Evolutionary conservation across 2,113 vertebrate species (phyloP).

Genomic region (Oryzias javanicus): DNA sequence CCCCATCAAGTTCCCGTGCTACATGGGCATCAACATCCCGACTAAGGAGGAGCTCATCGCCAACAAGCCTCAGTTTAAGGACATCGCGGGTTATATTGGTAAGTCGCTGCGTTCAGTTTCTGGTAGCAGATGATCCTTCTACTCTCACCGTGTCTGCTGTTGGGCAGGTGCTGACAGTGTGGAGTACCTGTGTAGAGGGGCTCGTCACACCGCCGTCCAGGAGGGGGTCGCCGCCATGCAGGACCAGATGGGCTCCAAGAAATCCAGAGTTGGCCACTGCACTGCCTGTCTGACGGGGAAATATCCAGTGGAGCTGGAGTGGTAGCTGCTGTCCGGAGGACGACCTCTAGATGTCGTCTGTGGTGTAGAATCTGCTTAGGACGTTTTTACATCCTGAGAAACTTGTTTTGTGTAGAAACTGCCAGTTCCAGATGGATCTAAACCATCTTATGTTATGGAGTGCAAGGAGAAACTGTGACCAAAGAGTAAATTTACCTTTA

Average conservation of each 20-base stretch:
- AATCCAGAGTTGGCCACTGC: constrained; percentile 83
- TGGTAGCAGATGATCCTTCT: background rate
- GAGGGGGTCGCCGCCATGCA: constrained; percentile 77
- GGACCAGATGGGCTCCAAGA: constrained; percentile 65
- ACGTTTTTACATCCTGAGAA: no score
- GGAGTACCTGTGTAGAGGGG: constrained; percentile 91
- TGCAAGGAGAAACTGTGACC: constrained; percentile 13
- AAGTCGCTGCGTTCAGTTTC: background rate
- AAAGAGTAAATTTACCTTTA: constrained; percentile 22
- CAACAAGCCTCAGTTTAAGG: constrained; percentile 92
- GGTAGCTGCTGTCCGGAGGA: constrained; percentile 70
- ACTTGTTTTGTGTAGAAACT: no score
- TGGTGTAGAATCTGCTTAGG: no score
- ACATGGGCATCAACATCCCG: constrained; percentile 99
- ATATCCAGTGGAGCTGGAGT: constrained; percentile 93
- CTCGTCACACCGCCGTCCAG: constrained; percentile 91
- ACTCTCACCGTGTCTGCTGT: background rate
- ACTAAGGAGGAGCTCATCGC: constrained; percentile 99
- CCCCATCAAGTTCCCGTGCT: constrained; percentile 92
- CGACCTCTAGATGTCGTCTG: no score
- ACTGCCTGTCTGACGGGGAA: constrained; percentile 94
- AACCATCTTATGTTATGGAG: no score
- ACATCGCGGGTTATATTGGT: constrained; percentile 94
- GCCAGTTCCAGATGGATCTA: no score
- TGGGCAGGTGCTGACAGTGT: constrained; percentile 90